Evolutionary conservation across 1,140 invertebrate genomes (phyloP).

Genomic region (Lepidurus arcticus): DNA sequence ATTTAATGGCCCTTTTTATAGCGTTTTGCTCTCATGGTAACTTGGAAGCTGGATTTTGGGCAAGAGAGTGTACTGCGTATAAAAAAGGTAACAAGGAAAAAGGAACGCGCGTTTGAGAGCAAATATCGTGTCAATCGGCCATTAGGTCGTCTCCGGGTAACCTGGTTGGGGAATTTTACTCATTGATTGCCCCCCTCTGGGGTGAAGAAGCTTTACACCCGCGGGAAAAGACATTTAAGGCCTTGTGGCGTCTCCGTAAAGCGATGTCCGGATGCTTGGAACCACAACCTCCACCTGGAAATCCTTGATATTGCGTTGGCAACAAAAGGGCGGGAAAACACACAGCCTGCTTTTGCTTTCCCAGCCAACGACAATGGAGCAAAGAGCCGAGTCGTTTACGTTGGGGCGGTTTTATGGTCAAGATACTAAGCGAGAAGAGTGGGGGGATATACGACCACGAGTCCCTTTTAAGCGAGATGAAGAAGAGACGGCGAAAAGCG

Average conservation of each 20-base stretch:
- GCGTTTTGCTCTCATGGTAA: too few species aligned
- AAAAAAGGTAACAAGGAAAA: too few species aligned
- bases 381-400: background rate
- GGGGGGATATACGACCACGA: background rate
- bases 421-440: conserved; percentile 10
- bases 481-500: background rate
- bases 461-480: background rate
- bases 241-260: background rate
- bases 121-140: conserved; percentile 14
- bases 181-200: background rate
- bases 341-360: background rate
- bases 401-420: conserved; percentile 3
- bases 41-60: too few species aligned
- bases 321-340: conserved; percentile 19
- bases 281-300: background rate
- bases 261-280: too few species aligned
- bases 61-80: too few species aligned
- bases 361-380: conserved; percentile 11
- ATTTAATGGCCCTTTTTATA: too few species aligned
- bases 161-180: background rate
- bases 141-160: background rate
- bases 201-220: background rate
- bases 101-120: background rate
- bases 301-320: background rate
- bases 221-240: conserved; percentile 19